Evolutionary conservation across 2,888 invertebrate genomes (phyloP).

Genomic region (Drosophila imparisetae): DNA sequence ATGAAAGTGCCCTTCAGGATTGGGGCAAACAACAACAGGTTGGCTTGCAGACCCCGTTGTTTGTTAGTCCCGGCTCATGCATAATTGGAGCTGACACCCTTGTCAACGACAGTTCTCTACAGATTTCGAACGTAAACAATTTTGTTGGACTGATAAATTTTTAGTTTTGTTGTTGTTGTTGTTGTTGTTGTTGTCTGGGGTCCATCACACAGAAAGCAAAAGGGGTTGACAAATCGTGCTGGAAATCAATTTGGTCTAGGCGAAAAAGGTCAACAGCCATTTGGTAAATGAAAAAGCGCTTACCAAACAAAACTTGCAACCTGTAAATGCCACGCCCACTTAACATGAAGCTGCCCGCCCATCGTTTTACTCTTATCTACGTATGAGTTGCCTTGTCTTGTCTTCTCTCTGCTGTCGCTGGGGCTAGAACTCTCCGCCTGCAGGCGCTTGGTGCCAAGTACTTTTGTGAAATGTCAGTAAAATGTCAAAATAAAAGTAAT

Average conservation of each 20-base stretch:
- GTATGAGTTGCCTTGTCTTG: conserved; percentile 23
- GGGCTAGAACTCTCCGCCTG: conserved; percentile 28
- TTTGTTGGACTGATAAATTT: conserved; percentile 65
- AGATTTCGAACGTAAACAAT: conserved; percentile 68
- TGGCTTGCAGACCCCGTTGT: conserved; percentile 18
- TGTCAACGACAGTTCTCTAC: conserved; percentile 64
- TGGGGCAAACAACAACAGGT: conserved; percentile 61
- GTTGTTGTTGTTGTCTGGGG: neutral
- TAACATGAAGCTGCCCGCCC: conserved; percentile 23
- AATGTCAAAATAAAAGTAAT: conserved; percentile 81
- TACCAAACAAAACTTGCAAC: conserved; percentile 36
- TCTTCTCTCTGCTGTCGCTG: neutral
- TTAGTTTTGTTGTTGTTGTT: conserved; percentile 32
- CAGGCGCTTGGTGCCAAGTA: conserved; percentile 50
- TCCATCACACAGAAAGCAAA: conserved; percentile 29
- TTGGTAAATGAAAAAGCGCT: conserved; percentile 73
- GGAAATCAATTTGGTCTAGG: conserved; percentile 74
- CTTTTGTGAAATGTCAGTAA: conserved; percentile 76
- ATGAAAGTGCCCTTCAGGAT: conserved; percentile 58
- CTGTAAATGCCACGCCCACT: conserved; percentile 39
- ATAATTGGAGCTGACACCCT: conserved; percentile 78
- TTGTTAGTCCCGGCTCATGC: conserved; percentile 40
- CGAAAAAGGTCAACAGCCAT: conserved; percentile 72
- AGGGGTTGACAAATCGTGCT: conserved; percentile 77
- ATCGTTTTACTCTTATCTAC: conserved; percentile 55